Evolutionary conservation across 2,888 invertebrate genomes (phyloP).

Genomic region (Frankliniella fusca): DNA sequence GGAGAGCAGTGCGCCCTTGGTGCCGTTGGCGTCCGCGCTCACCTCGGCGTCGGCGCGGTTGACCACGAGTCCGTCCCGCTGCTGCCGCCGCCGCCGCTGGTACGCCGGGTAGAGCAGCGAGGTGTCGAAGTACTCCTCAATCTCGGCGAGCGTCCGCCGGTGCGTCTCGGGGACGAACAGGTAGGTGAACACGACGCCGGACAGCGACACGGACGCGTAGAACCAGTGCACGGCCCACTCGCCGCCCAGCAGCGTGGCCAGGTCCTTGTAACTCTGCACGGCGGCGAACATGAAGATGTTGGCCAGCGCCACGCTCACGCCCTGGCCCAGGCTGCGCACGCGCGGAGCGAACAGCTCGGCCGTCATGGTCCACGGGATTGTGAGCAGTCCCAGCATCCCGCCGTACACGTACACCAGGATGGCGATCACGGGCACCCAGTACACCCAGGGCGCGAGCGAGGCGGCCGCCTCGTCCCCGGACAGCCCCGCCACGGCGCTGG

Average conservation of each 20-base stretch:
- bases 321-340: slow-evolving; percentile 34
- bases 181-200: slow-evolving; percentile 1
- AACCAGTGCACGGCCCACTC: slow-evolving; percentile 17
- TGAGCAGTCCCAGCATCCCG: slow-evolving; percentile 36
- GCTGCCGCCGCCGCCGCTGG: not conserved
- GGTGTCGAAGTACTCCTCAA: slow-evolving; percentile 19
- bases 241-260: slow-evolving; percentile 25
- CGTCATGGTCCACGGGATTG: slow-evolving; percentile 36
- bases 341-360: slow-evolving; percentile 33
- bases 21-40: not conserved
- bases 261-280: slow-evolving; percentile 31
- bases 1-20: not conserved
- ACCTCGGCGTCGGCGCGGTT: not conserved
- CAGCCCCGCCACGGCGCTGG: not conserved
- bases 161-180: slow-evolving; percentile 21
- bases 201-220: not conserved
- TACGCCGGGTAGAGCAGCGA: slow-evolving; percentile 3
- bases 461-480: not conserved
- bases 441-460: not conserved
- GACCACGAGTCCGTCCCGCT: not conserved
- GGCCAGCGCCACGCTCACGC: slow-evolving; percentile 34
- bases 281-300: slow-evolving; percentile 35
- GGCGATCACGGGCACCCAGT: slow-evolving; percentile 33
- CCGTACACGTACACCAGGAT: slow-evolving; percentile 34
- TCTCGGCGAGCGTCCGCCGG: slow-evolving; percentile 3